Conservation (phyloP, 2,888 invertebrate species). For the Calliopum simillimum region DNA sequence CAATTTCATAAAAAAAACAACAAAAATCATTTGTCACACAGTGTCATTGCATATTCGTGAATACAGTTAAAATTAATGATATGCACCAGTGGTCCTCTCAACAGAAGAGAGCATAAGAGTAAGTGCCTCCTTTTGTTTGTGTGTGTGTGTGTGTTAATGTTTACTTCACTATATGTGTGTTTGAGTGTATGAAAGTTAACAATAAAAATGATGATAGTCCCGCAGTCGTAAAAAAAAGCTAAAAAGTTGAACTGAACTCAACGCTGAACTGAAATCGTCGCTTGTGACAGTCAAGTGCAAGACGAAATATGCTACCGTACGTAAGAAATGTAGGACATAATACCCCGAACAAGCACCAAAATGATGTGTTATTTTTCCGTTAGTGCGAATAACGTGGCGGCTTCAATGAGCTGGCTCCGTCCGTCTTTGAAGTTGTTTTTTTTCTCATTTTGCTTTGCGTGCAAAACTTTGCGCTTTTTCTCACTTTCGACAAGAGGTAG, state of each 20-base stretch:
- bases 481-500: background rate
- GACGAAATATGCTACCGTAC: slow-evolving; percentile 7
- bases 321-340: background rate
- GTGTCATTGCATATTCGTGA: too few species aligned
- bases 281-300: slow-evolving; percentile 6
- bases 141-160: background rate
- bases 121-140: background rate
- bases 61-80: too few species aligned
- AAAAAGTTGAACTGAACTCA: too few species aligned
- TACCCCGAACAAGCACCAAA: background rate
- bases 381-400: background rate
- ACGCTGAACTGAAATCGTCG: background rate
- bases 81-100: background rate
- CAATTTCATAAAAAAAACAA: too few species aligned
- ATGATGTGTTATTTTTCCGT: slow-evolving; percentile 22
- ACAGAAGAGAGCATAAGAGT: background rate
- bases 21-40: too few species aligned
- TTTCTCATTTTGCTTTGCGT: slow-evolving; percentile 35
- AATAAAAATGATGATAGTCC: slow-evolving; percentile 22
- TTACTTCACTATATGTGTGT: background rate
- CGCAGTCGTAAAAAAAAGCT: background rate
- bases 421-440: background rate
- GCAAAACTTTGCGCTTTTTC: slow-evolving; percentile 17
- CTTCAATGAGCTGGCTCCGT: background rate
- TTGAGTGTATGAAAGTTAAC: slow-evolving; percentile 4